Conservation (phyloP, 2,888 invertebrate species). For the Neoscelio sp. region DNA sequence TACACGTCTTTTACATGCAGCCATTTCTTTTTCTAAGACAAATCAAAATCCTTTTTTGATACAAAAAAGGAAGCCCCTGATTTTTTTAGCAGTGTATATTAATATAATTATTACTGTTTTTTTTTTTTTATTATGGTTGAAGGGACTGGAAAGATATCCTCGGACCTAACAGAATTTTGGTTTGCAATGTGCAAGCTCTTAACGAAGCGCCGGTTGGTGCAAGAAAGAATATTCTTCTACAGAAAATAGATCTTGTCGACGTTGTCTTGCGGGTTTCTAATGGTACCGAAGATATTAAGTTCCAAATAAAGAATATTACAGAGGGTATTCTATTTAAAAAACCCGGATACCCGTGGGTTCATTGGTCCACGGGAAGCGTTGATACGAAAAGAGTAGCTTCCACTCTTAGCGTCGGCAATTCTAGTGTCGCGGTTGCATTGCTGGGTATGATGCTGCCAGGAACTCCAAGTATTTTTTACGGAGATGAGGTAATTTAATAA, state of each 20-base stretch:
- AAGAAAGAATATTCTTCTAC: constrained; percentile 86
- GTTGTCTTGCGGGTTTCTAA: constrained; percentile 86
- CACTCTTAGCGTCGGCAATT: constrained; percentile 84
- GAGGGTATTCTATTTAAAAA: constrained; percentile 86
- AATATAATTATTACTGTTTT: too few species aligned
- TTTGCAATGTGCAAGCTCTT: constrained; percentile 86
- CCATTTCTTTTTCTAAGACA: too few species aligned
- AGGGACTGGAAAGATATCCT: constrained; percentile 88
- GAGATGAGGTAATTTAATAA: constrained; percentile 90
- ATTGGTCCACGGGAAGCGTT: constrained; percentile 90
- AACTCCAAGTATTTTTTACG: constrained; percentile 94
- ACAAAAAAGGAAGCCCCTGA: too few species aligned
- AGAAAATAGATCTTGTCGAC: constrained; percentile 89
- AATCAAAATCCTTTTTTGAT: too few species aligned
- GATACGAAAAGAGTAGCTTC: constrained; percentile 86
- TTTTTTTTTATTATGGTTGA: neutral
- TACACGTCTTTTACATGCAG: too few species aligned
- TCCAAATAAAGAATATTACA: constrained; percentile 85
- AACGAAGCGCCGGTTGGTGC: constrained; percentile 82
- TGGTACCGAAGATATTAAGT: constrained; percentile 85
- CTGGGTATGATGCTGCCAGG: constrained; percentile 94
- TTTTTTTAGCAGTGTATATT: too few species aligned
- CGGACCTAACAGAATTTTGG: constrained; percentile 87
- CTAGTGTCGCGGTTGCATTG: constrained; percentile 88
- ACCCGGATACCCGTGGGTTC: constrained; percentile 89